Conservation (phyloP, 2,888 invertebrate genomes). For the Lucinisca nassula region DNA sequence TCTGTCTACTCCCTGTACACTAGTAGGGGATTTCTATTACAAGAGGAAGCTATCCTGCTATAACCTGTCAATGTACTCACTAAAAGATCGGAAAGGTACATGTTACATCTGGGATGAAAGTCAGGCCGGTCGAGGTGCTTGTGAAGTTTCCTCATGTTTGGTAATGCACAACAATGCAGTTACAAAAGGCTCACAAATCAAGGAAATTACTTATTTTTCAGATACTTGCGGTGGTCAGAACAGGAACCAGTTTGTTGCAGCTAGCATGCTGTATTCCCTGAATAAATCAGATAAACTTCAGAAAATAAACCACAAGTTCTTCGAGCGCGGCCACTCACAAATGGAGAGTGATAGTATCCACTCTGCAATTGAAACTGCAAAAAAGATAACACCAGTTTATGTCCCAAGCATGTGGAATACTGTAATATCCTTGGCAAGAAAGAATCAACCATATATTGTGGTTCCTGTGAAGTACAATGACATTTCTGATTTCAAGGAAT, state of each 20-base stretch:
- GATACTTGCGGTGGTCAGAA: constrained; percentile 23
- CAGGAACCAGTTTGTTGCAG: constrained; percentile 18
- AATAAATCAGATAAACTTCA: not conserved
- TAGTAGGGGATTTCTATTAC: constrained; percentile 54
- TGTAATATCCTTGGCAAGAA: constrained; percentile 12
- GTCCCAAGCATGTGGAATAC: constrained; percentile 2
- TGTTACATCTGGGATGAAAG: constrained; percentile 46
- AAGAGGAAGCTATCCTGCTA: constrained; percentile 33
- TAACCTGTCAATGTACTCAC: constrained; percentile 42
- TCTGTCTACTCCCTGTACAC: constrained; percentile 30
- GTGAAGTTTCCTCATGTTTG: constrained; percentile 36
- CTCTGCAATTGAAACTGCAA: constrained; percentile 17
- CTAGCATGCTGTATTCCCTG: not conserved
- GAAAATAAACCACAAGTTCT: constrained; percentile 35
- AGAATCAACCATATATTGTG: constrained; percentile 23
- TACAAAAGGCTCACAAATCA: not conserved
- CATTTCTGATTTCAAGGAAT: constrained; percentile 2
- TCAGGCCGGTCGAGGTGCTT: constrained; percentile 37
- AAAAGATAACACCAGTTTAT: constrained; percentile 2
- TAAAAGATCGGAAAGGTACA: constrained; percentile 30
- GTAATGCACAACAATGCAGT: not conserved
- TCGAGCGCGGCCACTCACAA: constrained; percentile 50
- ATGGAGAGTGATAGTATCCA: constrained; percentile 53
- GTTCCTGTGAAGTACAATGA: constrained; percentile 17
- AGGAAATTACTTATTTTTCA: constrained; percentile 8